Percentiles rank a stretch among this genome's conserved stretches.
Evolutionary conservation across 2,113 vertebrate genomes (phyloP).

Genomic region (Vombatus ursinus): DNA sequence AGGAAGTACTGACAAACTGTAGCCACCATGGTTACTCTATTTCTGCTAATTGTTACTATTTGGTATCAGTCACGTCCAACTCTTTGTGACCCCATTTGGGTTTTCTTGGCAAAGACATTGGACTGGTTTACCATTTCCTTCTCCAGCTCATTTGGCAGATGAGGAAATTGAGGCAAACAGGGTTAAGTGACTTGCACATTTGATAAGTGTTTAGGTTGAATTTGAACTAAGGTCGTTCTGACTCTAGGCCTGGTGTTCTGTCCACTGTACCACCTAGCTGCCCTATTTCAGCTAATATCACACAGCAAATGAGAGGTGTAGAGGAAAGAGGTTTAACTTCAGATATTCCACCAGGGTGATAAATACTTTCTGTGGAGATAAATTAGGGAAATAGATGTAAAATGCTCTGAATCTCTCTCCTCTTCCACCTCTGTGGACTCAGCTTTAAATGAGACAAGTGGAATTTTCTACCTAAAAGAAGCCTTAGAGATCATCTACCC

Average conservation of each 20-base stretch:
- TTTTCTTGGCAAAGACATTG: too few species aligned
- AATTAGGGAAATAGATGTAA: background rate
- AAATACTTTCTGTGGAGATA: background rate
- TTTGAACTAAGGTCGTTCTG: background rate
- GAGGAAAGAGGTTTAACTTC: background rate
- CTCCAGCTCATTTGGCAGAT: background rate
- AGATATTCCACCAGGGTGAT: background rate
- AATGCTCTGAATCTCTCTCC: background rate
- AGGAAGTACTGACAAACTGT: background rate
- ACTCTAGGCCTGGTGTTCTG: background rate
- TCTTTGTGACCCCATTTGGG: too few species aligned
- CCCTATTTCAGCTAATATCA: background rate
- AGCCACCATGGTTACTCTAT: background rate
- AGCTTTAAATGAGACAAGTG: background rate
- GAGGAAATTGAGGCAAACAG: background rate
- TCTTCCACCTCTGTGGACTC: background rate
- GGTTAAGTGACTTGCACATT: background rate
- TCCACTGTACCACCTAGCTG: background rate
- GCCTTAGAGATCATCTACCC: background rate
- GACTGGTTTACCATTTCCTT: too few species aligned
- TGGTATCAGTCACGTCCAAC: background rate
- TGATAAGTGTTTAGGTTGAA: too few species aligned
- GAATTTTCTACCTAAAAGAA: background rate
- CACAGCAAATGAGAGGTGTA: background rate
- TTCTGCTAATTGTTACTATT: background rate